Evolutionary conservation across 1,140 invertebrate species (phyloP).

Genomic region (Aphis gossypii): DNA sequence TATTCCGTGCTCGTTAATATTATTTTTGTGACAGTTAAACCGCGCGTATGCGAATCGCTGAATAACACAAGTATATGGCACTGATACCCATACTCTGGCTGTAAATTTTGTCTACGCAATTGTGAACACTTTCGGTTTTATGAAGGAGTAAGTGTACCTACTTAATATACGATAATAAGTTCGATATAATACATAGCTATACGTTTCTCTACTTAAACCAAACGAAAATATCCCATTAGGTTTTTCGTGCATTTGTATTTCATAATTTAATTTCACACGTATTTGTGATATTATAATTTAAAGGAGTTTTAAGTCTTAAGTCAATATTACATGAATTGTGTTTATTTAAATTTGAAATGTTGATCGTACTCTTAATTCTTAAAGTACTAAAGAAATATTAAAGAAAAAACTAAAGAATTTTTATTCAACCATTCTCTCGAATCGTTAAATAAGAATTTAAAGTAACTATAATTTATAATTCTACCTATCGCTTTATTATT

Average conservation of each 20-base stretch:
- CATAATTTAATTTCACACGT: neutral
- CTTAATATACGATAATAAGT: neutral
- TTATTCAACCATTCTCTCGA: neutral
- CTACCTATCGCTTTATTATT: neutral
- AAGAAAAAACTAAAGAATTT: neutral
- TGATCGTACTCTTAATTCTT: neutral
- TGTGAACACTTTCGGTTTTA: neutral
- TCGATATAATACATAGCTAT: neutral
- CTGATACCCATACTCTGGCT: neutral
- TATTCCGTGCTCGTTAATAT: conserved; percentile 7
- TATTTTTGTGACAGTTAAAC: conserved; percentile 2
- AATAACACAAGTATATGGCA: neutral
- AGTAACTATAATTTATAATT: neutral
- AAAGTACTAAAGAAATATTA: too few species aligned
- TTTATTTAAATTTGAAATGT: neutral
- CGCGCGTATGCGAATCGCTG: neutral
- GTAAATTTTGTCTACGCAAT: neutral
- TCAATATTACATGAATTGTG: neutral
- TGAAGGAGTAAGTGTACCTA: neutral
- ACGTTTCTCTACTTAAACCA: neutral
- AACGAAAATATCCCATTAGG: neutral
- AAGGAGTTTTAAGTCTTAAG: neutral
- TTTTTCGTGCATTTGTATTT: neutral
- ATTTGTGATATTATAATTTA: neutral
- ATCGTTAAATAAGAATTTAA: neutral